These are phyloP conservation scores for Clarias pachynema DNA, from an alignment of 2,797 vertebrate genomes.

Conservation along the genomic window DNA sequence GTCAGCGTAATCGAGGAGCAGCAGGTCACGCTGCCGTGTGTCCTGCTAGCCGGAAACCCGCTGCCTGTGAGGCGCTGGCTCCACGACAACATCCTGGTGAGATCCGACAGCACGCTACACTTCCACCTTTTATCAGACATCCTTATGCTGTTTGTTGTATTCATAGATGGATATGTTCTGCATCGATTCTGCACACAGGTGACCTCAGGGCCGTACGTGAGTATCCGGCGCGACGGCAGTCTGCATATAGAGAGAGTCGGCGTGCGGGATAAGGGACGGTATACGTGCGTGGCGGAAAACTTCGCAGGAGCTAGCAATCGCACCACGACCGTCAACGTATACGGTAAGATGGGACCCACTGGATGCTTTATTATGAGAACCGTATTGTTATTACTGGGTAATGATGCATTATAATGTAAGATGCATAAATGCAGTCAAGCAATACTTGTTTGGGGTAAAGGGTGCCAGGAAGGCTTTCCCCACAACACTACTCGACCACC, in stretches of 20 bases:
- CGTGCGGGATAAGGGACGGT: slow-evolving; percentile 85
- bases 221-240: slow-evolving; percentile 86
- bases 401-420: neutral
- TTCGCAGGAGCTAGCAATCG: slow-evolving; percentile 85
- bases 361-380: neutral
- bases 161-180: neutral
- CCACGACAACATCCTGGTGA: slow-evolving; percentile 87
- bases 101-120: slow-evolving; percentile 27
- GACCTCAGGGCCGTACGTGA: slow-evolving; percentile 84
- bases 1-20: slow-evolving; percentile 89
- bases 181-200: slow-evolving; percentile 70
- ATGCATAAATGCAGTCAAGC: neutral
- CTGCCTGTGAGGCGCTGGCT: slow-evolving; percentile 92
- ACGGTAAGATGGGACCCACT: slow-evolving; percentile 76
- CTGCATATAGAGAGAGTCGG: slow-evolving; percentile 89
- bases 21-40: slow-evolving; percentile 89
- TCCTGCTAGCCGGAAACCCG: slow-evolving; percentile 91
- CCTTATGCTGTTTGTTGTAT: neutral
- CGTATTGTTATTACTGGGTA: neutral
- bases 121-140: neutral
- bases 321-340: slow-evolving; percentile 82
- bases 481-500: neutral
- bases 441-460: neutral
- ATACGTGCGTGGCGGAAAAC: slow-evolving; percentile 90
- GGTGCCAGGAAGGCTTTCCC: neutral